Percentiles rank a stretch among this genome's conserved stretches.
Evolutionary conservation across 2,888 invertebrate species (phyloP).

Genomic region (Morpho achilles): DNA sequence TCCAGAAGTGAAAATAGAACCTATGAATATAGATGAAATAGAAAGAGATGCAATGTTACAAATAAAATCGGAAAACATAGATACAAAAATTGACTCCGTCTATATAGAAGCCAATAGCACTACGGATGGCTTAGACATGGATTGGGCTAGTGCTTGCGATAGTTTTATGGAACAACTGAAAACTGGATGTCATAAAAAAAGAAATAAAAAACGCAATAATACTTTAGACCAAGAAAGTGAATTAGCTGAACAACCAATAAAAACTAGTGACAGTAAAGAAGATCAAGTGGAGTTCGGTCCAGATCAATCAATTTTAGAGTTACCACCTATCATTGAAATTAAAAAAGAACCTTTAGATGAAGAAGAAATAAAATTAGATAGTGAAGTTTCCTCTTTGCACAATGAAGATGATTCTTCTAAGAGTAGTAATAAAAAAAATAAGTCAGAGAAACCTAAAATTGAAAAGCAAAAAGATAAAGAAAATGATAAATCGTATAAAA

Average conservation of each 20-base stretch:
- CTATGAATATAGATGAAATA: constrained; percentile 82
- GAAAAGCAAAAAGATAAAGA: constrained; percentile 45
- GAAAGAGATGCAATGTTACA: constrained; percentile 78
- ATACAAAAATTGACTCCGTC: constrained; percentile 39
- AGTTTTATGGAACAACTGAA: constrained; percentile 88
- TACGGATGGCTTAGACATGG: constrained; percentile 53
- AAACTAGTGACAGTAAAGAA: constrained; percentile 18
- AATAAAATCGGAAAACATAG: constrained; percentile 55
- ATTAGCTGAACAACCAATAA: constrained; percentile 31
- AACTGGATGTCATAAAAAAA: constrained; percentile 79
- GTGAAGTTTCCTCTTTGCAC: constrained; percentile 9
- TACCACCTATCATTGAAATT: constrained; percentile 30
- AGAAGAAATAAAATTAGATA: constrained; percentile 40
- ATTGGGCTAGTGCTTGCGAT: constrained; percentile 87
- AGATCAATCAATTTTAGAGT: constrained; percentile 33
- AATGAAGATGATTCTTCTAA: constrained; percentile 14
- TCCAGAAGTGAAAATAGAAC: constrained; percentile 83
- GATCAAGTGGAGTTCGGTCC: constrained; percentile 30
- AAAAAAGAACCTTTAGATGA: constrained; percentile 63
- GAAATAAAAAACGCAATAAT: constrained; percentile 71
- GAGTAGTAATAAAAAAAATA: constrained; percentile 32
- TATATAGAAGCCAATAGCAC: constrained; percentile 18
- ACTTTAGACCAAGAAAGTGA: constrained; percentile 44
- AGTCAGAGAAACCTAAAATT: constrained; percentile 37
- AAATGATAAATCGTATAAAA: constrained; percentile 41